Evolutionary conservation across 1,140 invertebrate genomes (phyloP), one percentile per base, ranked within the genome.

Genomic region (Nylanderia fulva): DNA sequence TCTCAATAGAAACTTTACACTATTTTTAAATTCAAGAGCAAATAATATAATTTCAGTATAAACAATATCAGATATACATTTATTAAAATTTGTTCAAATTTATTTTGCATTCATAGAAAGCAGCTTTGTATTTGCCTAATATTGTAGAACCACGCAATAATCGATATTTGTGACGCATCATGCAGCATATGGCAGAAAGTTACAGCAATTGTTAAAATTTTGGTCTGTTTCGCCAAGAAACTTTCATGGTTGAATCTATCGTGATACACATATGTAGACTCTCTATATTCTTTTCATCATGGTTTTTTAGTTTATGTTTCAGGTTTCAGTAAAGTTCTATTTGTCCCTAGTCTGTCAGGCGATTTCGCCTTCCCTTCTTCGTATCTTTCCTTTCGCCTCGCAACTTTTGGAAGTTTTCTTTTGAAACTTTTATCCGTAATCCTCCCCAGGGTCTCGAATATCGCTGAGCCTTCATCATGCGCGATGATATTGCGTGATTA

Each of bases 211-310:
- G 18, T n/a, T 33, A 1, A 72, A 21, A 60, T 71, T 45, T 71
- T 24, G 1, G n/a, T 24, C 9, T 5, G 24, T 52, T 21, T 52
- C 4, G 6, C 48, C 9, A 58, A 71, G 36, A 66, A 66, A n/a
- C 63, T 52, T 33, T 36, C 36, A 79, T 64, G 13, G 13, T 8
- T 72, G 8, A 24, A 54, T 72, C n/a, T 72, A 82, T 71, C 27
- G 1, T 48, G 18, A 0, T 42, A 66, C 45, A 68, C 54, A 45
- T 21, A 56, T n/a, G n/a, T 42, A 60, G 60, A 5, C 64, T 13
- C 24, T 71, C 0, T 21, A 42, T 42, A 33, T 24, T 13, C 15
- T 80, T 71, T 54, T 60, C 24, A n/a, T 15, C 21, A 58, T 18
- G 36, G 58, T 29, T 29, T 7, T 52, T 82, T 56, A 33, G 15